Percentiles rank a stretch among this genome's conserved stretches.
Evolutionary conservation across 92 coral and sea anemone species (phyloP).

Genomic region (Palythoa heliodiscus): DNA sequence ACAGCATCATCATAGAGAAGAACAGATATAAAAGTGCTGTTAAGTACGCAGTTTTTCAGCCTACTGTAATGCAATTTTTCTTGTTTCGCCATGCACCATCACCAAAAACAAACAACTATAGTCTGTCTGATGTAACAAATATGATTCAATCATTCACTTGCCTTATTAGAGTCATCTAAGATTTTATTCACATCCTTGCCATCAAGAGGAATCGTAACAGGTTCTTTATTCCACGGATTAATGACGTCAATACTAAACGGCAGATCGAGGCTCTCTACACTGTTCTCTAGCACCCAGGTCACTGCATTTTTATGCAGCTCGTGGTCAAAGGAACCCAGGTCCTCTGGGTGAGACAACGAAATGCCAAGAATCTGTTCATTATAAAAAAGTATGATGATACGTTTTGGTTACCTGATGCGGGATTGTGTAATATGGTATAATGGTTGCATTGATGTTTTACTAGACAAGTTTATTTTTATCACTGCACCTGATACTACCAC

Average conservation of each 20-base stretch:
- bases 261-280: conserved; percentile 74
- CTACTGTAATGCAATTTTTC: not conserved
- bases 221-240: conserved; percentile 86
- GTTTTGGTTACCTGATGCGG: too few relatives aligned
- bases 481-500: not conserved
- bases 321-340: conserved; percentile 88
- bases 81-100: not conserved
- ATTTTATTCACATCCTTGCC: conserved; percentile 62
- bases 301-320: conserved; percentile 82
- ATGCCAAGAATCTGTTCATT: conserved; percentile 80
- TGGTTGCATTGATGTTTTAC: not conserved
- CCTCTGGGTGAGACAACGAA: conserved; percentile 87
- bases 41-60: too few relatives aligned
- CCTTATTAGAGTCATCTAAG: conserved; percentile 79
- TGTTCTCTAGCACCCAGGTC: conserved; percentile 81
- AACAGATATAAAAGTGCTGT: too few relatives aligned
- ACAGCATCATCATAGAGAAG: too few relatives aligned
- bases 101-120: not conserved
- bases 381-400: not conserved
- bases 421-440: not conserved
- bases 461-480: not conserved
- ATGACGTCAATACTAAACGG: conserved; percentile 76
- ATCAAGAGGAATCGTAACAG: conserved; percentile 70
- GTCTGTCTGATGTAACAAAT: not conserved
- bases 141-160: not conserved